Evolutionary conservation across 1,140 invertebrate species (phyloP).

Genomic region (Brachionus koreanus): DNA sequence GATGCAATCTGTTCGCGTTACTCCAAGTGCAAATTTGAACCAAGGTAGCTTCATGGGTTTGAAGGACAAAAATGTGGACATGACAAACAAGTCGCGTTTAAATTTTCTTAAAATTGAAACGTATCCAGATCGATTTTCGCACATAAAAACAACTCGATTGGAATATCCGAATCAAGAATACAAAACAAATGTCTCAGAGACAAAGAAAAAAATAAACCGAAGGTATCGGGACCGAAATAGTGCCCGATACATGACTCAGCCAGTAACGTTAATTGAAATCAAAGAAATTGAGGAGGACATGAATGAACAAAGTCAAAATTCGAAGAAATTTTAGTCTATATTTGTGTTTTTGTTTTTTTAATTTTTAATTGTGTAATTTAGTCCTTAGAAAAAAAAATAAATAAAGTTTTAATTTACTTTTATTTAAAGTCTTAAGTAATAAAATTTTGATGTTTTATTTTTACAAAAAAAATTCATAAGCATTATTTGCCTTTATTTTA

Average conservation of each 20-base stretch:
- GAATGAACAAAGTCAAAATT: slow-evolving; percentile 9
- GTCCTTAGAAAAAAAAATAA: not conserved
- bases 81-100: not conserved
- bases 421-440: not conserved
- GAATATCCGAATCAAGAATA: slow-evolving; percentile 1
- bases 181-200: not conserved
- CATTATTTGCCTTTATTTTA: not conserved
- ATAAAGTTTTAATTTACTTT: not conserved
- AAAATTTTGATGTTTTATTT: not conserved
- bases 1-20: slow-evolving; percentile 17
- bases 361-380: not conserved
- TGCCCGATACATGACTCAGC: slow-evolving; percentile 28
- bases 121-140: slow-evolving; percentile 24
- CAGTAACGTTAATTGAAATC: slow-evolving; percentile 4
- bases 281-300: slow-evolving; percentile 32
- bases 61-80: not conserved
- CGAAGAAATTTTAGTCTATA: not conserved
- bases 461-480: not conserved
- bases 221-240: slow-evolving; percentile 15
- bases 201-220: slow-evolving; percentile 23
- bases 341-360: not conserved
- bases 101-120: slow-evolving; percentile 20
- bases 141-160: slow-evolving; percentile 10
- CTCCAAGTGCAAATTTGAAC: not conserved
- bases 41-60: not conserved